Percentiles rank a stretch among this genome's conserved stretches.
Conservation (phyloP, 2,797 vertebrate genomes). For the Brotula barbata region DNA sequence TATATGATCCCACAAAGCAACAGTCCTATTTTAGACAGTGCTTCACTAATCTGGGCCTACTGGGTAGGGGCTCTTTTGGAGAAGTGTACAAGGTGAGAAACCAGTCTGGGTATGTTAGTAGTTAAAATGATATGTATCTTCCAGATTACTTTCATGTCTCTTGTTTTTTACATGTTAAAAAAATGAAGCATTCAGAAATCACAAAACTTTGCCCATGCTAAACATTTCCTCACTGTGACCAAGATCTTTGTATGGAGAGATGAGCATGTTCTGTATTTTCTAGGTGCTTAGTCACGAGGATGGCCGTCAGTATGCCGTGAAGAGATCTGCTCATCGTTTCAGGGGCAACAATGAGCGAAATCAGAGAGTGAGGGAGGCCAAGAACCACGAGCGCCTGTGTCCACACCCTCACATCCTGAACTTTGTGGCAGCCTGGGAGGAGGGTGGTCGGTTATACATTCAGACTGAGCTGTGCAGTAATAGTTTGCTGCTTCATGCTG, state of each 20-base stretch:
- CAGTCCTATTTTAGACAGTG: conserved; percentile 87
- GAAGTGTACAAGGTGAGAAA: conserved; percentile 88
- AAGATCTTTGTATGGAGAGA: neutral
- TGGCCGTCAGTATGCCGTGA: conserved; percentile 84
- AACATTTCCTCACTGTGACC: neutral
- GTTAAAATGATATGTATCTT: too few species aligned
- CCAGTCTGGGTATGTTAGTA: too few species aligned
- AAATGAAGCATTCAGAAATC: too few species aligned
- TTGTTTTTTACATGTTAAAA: too few species aligned
- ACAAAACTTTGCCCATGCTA: too few species aligned
- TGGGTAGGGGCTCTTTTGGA: conserved; percentile 90
- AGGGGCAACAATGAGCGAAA: conserved; percentile 83
- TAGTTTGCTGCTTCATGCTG: conserved; percentile 84
- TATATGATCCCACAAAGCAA: conserved; percentile 81
- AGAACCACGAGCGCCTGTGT: conserved; percentile 84
- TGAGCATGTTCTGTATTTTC: neutral
- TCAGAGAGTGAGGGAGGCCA: conserved; percentile 83
- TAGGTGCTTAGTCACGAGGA: conserved; percentile 85
- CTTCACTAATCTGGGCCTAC: conserved; percentile 83
- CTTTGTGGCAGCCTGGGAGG: conserved; percentile 89
- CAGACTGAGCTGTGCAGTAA: conserved; percentile 89
- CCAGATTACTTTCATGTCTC: too few species aligned
- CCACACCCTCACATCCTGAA: conserved; percentile 85
- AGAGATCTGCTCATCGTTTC: conserved; percentile 86
- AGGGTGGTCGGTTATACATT: conserved; percentile 86